Conservation (phyloP, 2,113 vertebrate species). For the Lates calcarifer region DNA sequence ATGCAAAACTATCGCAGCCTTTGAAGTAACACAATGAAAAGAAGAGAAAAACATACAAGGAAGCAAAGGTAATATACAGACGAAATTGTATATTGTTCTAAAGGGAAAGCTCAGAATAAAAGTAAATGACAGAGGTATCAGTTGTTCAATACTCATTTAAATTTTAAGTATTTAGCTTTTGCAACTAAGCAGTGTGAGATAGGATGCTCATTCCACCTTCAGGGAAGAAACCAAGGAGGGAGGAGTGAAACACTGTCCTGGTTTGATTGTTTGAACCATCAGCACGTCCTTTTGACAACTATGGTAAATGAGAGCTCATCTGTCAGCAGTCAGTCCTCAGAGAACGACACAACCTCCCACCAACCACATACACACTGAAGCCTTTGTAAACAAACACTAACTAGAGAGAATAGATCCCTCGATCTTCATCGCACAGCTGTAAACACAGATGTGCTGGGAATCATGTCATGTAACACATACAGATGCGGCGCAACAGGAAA, state of each 20-base stretch:
- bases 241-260: not conserved
- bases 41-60: not conserved
- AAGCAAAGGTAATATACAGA: not conserved
- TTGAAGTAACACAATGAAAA: not conserved
- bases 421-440: conserved; percentile 69
- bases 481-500: conserved; percentile 48
- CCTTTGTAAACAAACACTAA: conserved; percentile 68
- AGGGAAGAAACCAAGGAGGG: not conserved
- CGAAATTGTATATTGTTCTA: not conserved
- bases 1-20: not conserved
- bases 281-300: conserved; percentile 32
- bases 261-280: conserved; percentile 9
- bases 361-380: conserved; percentile 42
- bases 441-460: conserved; percentile 73
- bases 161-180: not conserved
- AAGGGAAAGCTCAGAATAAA: not conserved
- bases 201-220: not conserved
- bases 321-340: conserved; percentile 46
- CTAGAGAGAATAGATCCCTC: conserved; percentile 54
- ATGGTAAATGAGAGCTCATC: conserved; percentile 46
- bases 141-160: not conserved
- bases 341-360: conserved; percentile 49
- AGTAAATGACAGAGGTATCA: not conserved
- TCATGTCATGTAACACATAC: conserved; percentile 47
- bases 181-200: not conserved